phyloP scores from a whole-genome alignment of 2,888 invertebrate genomes.

The Sepioteuthis lessoniana region DNA sequence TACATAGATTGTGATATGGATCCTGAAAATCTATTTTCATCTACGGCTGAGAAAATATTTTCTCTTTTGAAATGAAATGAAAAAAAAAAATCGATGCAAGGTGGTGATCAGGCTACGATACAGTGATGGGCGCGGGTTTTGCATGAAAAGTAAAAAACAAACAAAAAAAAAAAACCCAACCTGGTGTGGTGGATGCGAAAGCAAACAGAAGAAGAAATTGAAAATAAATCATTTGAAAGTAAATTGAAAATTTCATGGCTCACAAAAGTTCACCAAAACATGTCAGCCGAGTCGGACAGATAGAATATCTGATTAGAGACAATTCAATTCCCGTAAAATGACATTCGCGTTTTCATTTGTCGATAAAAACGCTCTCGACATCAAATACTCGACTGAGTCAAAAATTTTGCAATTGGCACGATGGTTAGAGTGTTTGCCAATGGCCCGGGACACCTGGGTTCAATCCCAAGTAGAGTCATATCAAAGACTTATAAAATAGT shows the following conservation, averaged over 20 bases:
- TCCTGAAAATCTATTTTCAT: background rate
- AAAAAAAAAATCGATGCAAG: background rate
- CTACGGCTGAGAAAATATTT: background rate
- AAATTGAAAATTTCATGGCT: conserved; percentile 10
- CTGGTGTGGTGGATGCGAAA: background rate
- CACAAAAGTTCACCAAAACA: background rate
- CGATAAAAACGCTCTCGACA: background rate
- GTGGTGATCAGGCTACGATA: background rate
- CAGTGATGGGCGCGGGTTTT: no score
- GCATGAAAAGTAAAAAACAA: no score
- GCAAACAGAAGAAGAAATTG: background rate
- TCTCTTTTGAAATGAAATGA: background rate
- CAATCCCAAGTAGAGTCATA: no score
- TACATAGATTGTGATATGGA: background rate
- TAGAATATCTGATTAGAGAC: background rate
- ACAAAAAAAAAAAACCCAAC: no score
- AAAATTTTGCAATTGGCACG: no score
- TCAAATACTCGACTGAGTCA: background rate
- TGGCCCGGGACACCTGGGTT: no score
- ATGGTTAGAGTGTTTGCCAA: no score
- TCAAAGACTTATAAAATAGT: no score
- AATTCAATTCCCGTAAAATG: background rate
- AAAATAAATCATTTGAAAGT: conserved; percentile 17
- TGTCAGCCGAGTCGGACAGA: background rate
- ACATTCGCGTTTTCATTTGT: background rate